Conservation (phyloP, 2,113 vertebrate species). For the Ahaetulla prasina region DNA sequence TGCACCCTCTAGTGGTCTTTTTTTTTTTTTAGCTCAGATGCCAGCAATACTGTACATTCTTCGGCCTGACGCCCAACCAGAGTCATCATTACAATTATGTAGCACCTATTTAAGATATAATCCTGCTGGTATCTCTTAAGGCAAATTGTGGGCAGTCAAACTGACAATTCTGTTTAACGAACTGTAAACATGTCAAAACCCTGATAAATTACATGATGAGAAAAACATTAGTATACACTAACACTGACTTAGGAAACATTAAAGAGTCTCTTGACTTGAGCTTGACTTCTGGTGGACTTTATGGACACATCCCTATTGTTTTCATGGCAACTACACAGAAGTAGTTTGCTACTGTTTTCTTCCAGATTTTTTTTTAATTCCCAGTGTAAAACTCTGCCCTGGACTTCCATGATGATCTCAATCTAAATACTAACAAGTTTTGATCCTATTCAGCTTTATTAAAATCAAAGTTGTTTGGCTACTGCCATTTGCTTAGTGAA, state of each 20-base stretch:
- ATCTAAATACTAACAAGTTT: not conserved
- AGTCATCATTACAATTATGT: not conserved
- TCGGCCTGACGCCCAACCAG: not conserved
- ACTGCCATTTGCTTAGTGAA: not conserved
- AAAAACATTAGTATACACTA: not conserved
- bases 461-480: not conserved
- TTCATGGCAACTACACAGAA: not conserved
- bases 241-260: not conserved
- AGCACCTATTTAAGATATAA: not conserved
- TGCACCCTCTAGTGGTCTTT: conserved; percentile 54
- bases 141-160: not conserved
- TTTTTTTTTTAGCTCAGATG: not conserved
- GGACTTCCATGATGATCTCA: not conserved
- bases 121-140: not conserved
- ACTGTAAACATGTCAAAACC: not conserved
- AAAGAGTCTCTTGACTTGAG: not conserved
- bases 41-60: not conserved
- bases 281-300: not conserved
- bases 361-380: not conserved
- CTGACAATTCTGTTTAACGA: not conserved
- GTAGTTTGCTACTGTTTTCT: not conserved
- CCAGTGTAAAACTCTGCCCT: not conserved
- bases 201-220: not conserved
- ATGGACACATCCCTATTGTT: not conserved
- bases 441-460: not conserved